phyloP scores from a whole-genome alignment of 2,888 invertebrate genomes.

The Sinhomidia bicolor region DNA sequence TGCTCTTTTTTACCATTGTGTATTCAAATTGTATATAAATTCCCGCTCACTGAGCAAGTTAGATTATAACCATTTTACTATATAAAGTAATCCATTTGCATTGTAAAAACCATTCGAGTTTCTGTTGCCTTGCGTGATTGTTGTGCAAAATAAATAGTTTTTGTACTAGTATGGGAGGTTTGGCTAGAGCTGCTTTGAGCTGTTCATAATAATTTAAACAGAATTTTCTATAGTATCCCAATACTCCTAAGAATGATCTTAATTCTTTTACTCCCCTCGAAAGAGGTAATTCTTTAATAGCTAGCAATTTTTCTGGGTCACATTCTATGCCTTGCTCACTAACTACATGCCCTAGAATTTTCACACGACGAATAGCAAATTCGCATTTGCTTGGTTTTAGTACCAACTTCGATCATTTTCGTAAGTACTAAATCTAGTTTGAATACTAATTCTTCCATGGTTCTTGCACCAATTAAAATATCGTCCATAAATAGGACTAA shows the following conservation, averaged over 20 bases:
- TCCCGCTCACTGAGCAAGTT: no score
- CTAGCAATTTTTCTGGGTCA: neutral
- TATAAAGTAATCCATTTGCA: no score
- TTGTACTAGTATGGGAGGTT: no score
- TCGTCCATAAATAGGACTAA: neutral
- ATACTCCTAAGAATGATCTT: neutral
- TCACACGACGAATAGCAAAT: neutral
- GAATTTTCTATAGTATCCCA: constrained; percentile 5
- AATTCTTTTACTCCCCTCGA: neutral
- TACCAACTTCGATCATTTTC: neutral
- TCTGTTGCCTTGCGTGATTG: no score
- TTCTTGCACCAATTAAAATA: neutral
- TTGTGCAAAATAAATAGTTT: no score
- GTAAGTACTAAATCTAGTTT: neutral
- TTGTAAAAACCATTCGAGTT: no score
- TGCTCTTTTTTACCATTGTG: no score
- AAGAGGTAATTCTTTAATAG: neutral
- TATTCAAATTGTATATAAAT: no score
- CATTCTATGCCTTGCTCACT: neutral
- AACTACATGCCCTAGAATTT: neutral
- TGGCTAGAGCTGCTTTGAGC: neutral
- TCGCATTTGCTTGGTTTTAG: neutral
- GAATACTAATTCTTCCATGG: neutral
- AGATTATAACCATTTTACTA: no score
- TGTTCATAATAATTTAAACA: no score